Base-by-base conservation (phyloP, 2,797 vertebrate species). In the Lacerta agilis region DNA sequence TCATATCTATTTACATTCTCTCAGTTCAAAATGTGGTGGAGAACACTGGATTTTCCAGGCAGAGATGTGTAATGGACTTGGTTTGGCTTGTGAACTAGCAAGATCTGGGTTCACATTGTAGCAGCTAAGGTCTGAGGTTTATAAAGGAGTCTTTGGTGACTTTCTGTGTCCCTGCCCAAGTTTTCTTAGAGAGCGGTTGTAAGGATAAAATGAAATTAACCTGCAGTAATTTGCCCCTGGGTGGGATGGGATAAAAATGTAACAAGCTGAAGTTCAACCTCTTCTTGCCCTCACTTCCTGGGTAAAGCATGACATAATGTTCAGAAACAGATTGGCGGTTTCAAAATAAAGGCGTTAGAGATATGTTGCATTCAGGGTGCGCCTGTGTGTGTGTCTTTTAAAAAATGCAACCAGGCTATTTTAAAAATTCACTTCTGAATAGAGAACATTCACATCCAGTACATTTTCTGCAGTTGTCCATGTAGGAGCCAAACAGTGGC, bases 291-390 rank as follows among this genome's bases (percentile, higher is more conserved):
- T 82, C 58, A 1, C 79, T 79, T 90, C 89, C 88, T 79, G 61
- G 83, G 58, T 92, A 87, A 87, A 93, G 61, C 64, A 78, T 91
- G 91, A 92, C 85, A 93, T 94, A 79, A 94, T 94, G 66, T 90
- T 92, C 91, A 93, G 91, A 92, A 91, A 91, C 95, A 86, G 90
- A 93, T 94, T 92, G 92, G 91, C 93, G 92, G 90, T 94, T 93
- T 92, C 91, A 90, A 77, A 86, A 91, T 82, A 88, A 94, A 94
- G 92, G 83, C 86, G 88, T 91, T 88, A 89, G 92, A 95, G 94
- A 92, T 91, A 92, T 92, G 90, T 94, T 93, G 92, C 92, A 90
- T 95, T 93, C 92, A 89, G 90, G 93, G 92, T 23, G 49, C 18
- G 86, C 58, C 8, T n/a, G 23, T 13, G 11, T 38, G 18, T 84